Conservation (phyloP, 2,113 vertebrate species). For the Onychostruthus taczanowskii region DNA sequence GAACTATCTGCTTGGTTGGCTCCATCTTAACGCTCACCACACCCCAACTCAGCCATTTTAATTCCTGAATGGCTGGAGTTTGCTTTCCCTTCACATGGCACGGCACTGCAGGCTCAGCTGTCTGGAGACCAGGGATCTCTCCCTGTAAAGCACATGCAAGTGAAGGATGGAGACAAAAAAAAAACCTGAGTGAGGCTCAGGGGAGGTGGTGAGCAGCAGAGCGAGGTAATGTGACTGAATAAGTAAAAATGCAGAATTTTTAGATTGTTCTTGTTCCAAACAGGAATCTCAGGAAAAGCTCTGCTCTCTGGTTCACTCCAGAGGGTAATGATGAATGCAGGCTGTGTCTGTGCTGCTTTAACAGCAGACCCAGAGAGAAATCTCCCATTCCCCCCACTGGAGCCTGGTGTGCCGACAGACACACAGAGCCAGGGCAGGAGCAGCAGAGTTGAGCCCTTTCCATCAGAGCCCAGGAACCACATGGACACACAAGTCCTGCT, state of each 20-base stretch:
- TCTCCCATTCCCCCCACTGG: neutral
- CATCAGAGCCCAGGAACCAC: neutral
- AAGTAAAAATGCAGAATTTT: neutral
- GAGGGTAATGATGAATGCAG: neutral
- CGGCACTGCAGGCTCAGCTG: neutral
- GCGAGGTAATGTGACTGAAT: neutral
- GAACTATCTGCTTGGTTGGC: neutral
- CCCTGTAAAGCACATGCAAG: neutral
- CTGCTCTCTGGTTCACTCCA: neutral
- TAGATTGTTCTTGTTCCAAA: neutral
- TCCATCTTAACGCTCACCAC: constrained; percentile 36
- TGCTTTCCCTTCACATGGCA: neutral
- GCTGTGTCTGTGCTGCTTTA: neutral
- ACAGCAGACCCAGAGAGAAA: neutral
- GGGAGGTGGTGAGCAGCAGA: neutral
- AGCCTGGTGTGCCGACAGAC: neutral
- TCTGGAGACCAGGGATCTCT: neutral
- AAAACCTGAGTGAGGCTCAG: neutral
- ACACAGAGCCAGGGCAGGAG: neutral
- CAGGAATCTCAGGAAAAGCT: neutral
- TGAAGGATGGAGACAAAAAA: neutral
- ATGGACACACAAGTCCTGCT: rapidly evolving
- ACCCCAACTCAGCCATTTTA: constrained; percentile 28
- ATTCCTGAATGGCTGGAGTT: neutral
- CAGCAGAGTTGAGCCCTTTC: neutral